Base-by-base conservation (phyloP, 2,797 vertebrate genomes). In the Micropoecilia bifurca region DNA sequence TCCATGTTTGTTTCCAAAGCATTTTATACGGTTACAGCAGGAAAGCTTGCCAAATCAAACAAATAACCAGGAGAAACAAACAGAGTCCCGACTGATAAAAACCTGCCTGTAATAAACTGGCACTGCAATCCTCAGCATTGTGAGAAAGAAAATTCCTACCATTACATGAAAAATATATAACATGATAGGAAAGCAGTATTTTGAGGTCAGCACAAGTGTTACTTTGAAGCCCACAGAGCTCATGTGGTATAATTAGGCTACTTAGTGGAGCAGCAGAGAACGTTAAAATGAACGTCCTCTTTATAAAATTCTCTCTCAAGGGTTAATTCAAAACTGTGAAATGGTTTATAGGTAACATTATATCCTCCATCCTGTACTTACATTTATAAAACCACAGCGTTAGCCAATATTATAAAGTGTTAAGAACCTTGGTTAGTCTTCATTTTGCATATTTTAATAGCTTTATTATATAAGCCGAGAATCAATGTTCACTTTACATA, bases 171-270 rank as follows among this genome's bases (percentile, higher is more conserved):
- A 8, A 16, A 57, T 59, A 74, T 41, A 41, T 39, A 30, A 5
- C 14, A 79, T 25, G 61, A 72, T 69, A n/a, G 59, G 20, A 73
- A 77, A 36, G 46, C 33, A 59, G 68, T 33, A 22, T 33, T 46
- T 71, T 43, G 18, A 30, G 68, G 53, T 78, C 69, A 59, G 12
- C 6, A 48, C n/a, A 68, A 71, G 53, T 71, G 1, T 59, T 41
- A 41, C 68, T 61, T 78, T 75, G 22, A 36, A 66, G 46, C 63
- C n/a, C n/a, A 63, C 18, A 55, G 18, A 48, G 75, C 33, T 36
- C 36, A 76, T 63, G 55, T 30, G 46, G 6, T 39, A 59, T 73
- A 78, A 74, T 68, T 57, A 73, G 71, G 57, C 43, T 36, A 74
- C 33, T 50, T 43, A 57, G 5, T 71, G 47, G 8, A 74, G 43